These are phyloP conservation scores for Ochropleura plecta DNA, from an alignment of 2,888 invertebrate species.

Conservation along the genomic window DNA sequence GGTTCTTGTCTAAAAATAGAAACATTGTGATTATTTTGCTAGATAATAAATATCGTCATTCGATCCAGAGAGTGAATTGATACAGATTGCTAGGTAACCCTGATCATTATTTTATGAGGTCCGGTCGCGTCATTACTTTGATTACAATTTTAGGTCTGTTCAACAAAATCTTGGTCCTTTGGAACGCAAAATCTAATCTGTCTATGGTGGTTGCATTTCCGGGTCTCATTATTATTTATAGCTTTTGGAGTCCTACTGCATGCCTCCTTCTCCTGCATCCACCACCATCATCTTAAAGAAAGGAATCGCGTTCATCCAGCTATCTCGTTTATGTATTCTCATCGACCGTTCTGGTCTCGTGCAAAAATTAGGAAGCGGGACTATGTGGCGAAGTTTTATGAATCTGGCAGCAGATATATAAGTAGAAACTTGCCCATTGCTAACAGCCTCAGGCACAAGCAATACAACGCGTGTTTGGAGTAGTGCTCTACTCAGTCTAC, in stretches of 20 bases:
- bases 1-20: conserved; percentile 30
- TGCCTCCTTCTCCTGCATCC: neutral
- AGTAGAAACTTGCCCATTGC: neutral
- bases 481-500: too few species aligned
- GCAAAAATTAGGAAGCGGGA: neutral
- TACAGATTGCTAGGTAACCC: conserved; percentile 13
- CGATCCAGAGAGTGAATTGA: conserved; percentile 4
- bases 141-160: neutral
- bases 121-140: neutral
- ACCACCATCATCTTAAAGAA: neutral
- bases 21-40: neutral
- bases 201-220: neutral
- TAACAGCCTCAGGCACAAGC: too few species aligned
- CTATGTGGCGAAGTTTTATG: neutral
- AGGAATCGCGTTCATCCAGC: neutral
- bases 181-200: neutral
- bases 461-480: too few species aligned
- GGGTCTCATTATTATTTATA: neutral
- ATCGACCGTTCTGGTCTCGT: neutral
- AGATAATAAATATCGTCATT: neutral
- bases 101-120: neutral
- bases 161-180: neutral
- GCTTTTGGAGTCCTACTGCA: neutral
- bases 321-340: neutral
- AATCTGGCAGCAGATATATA: neutral